phyloP scores from a whole-genome alignment of 1,140 invertebrate genomes.

The Leguminivora glycinivorella region DNA sequence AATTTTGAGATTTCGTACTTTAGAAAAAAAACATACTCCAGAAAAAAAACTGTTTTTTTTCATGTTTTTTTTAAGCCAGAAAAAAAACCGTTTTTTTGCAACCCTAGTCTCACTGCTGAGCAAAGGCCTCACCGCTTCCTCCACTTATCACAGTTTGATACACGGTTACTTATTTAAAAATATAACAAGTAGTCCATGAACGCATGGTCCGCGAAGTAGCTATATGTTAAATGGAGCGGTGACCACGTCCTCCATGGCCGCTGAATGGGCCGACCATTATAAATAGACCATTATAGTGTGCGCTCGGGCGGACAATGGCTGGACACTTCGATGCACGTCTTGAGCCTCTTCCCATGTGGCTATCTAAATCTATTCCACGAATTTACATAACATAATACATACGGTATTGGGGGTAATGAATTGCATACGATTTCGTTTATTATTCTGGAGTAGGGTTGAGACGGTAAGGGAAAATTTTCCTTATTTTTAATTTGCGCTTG shows the following conservation, averaged over 20 bases:
- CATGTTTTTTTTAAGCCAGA: no score
- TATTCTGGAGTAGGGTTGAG: background rate
- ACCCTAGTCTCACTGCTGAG: no score
- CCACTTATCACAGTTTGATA: no score
- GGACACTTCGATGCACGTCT: constrained; percentile 23
- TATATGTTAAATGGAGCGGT: constrained; percentile 59
- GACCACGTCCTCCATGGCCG: constrained; percentile 59
- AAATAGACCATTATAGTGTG: constrained; percentile 47
- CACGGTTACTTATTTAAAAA: no score
- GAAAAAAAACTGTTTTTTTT: no score
- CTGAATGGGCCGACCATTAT: constrained; percentile 58
- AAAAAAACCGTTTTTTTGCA: no score
- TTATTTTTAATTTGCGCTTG: constrained; percentile 47
- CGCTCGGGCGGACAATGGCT: constrained; percentile 48
- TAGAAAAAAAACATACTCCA: no score
- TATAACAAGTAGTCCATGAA: background rate
- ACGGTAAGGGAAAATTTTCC: no score
- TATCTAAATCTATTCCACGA: background rate
- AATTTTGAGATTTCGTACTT: no score
- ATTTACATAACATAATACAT: background rate
- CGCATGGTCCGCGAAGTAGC: background rate
- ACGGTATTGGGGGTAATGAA: background rate
- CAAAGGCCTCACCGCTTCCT: no score
- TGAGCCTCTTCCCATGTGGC: background rate
- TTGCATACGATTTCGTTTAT: background rate